These are phyloP conservation scores for Cybosia mesomella DNA, from an alignment of 2,888 invertebrate species.

Conservation along the genomic window DNA sequence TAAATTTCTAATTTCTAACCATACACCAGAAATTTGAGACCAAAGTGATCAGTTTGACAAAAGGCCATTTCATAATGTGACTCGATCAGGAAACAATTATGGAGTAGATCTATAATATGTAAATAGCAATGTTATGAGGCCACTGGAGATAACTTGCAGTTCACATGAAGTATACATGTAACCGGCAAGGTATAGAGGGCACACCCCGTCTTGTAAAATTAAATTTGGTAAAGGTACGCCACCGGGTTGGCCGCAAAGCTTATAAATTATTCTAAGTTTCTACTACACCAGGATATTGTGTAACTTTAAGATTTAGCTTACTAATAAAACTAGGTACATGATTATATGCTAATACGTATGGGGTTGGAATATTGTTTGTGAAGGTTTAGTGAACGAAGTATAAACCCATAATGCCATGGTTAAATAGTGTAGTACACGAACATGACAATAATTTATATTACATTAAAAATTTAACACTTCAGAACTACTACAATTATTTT, in stretches of 20 bases:
- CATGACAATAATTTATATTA: too few species aligned
- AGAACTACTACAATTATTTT: too few species aligned
- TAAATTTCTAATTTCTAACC: too few species aligned
- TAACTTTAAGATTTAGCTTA: slow-evolving; percentile 43
- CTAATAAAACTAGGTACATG: slow-evolving; percentile 3
- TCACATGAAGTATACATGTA: slow-evolving; percentile 11
- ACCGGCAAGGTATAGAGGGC: slow-evolving; percentile 20
- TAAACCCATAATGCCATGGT: too few species aligned
- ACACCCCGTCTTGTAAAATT: slow-evolving; percentile 28
- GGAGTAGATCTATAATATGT: not conserved
- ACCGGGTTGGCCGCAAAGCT: slow-evolving; percentile 21
- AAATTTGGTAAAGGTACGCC: slow-evolving; percentile 31
- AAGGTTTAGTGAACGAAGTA: too few species aligned
- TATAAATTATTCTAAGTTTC: slow-evolving; percentile 39
- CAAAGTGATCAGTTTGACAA: not conserved
- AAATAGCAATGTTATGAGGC: not conserved
- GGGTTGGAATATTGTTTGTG: slow-evolving; percentile 10
- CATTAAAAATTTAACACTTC: too few species aligned
- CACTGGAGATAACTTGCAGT: too few species aligned
- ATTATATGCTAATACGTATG: slow-evolving; percentile 1
- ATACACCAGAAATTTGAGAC: not conserved
- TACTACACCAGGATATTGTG: slow-evolving; percentile 35
- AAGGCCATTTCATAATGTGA: not conserved
- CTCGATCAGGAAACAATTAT: not conserved
- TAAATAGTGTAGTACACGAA: too few species aligned